Percentiles rank a stretch among this genome's conserved stretches.
phyloP scores from a whole-genome alignment of 2,113 vertebrate species.

The Otocyon megalotis region DNA sequence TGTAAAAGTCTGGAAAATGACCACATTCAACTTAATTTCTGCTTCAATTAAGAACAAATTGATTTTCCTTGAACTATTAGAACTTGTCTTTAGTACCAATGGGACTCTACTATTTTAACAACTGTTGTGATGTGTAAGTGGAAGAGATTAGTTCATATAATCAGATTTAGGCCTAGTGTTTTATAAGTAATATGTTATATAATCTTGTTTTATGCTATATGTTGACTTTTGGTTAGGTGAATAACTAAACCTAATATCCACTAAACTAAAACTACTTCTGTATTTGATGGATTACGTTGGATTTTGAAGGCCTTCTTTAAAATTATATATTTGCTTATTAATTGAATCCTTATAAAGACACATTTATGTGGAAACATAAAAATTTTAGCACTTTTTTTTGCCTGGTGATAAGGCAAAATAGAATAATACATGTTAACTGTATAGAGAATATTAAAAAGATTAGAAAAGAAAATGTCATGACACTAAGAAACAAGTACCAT shows the following conservation, averaged over 20 bases:
- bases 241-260: constrained; percentile 55
- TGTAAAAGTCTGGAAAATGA: constrained; percentile 53
- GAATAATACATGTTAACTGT: neutral
- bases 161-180: neutral
- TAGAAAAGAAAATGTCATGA: constrained; percentile 38
- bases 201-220: constrained; percentile 9
- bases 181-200: neutral
- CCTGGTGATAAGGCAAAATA: neutral
- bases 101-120: constrained; percentile 47
- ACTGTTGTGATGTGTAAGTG: constrained; percentile 36
- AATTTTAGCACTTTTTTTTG: constrained; percentile 26
- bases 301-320: constrained; percentile 36
- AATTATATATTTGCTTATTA: constrained; percentile 32
- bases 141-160: constrained; percentile 54
- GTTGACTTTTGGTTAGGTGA: constrained; percentile 7
- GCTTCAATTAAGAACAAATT: constrained; percentile 61
- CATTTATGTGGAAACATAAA: neutral
- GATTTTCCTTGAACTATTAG: constrained; percentile 57
- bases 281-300: constrained; percentile 14
- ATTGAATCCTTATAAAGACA: neutral
- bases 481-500: constrained; percentile 2
- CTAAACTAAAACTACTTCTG: constrained; percentile 54
- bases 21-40: constrained; percentile 62
- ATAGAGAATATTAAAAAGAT: constrained; percentile 20
- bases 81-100: constrained; percentile 36